Evolutionary conservation across 2,888 invertebrate genomes (phyloP).

Genomic region (Nebria brevicollis): DNA sequence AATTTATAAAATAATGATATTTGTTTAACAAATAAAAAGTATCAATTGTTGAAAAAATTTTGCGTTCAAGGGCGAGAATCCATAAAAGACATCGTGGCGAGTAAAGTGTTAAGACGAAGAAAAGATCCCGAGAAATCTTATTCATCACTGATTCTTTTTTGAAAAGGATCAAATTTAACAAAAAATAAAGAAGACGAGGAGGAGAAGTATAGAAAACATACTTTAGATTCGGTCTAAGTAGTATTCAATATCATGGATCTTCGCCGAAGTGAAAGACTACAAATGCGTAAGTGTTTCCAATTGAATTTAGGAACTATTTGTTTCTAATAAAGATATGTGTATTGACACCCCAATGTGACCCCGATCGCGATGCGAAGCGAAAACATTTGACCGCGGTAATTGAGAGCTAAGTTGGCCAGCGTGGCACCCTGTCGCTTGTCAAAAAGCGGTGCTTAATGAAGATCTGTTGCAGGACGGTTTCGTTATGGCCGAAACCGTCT

Average conservation of each 20-base stretch:
- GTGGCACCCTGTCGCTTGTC: constrained; percentile 44
- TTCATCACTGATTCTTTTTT: too few species aligned
- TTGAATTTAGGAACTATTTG: background rate
- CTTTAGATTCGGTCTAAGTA: background rate
- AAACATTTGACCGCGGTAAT: constrained; percentile 29
- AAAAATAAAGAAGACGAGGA: too few species aligned
- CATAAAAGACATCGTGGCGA: too few species aligned
- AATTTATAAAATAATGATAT: too few species aligned
- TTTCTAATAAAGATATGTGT: background rate
- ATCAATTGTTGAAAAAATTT: too few species aligned
- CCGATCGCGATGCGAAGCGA: background rate
- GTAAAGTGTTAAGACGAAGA: too few species aligned
- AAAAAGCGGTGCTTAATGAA: constrained; percentile 44
- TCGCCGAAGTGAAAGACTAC: background rate
- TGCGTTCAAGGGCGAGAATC: too few species aligned
- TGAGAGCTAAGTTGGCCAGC: constrained; percentile 41
- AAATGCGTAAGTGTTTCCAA: background rate
- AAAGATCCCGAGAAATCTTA: too few species aligned
- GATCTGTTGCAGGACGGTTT: constrained; percentile 41
- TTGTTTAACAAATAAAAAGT: too few species aligned
- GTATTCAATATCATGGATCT: background rate
- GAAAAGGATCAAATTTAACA: too few species aligned
- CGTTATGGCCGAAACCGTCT: constrained; percentile 43
- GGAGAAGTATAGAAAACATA: too few species aligned
- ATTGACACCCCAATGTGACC: constrained; percentile 5